Percentiles rank a stretch among this genome's conserved stretches.
Evolutionary conservation across 1,140 invertebrate genomes (phyloP).

Genomic region (Lasioglossum albipes): DNA sequence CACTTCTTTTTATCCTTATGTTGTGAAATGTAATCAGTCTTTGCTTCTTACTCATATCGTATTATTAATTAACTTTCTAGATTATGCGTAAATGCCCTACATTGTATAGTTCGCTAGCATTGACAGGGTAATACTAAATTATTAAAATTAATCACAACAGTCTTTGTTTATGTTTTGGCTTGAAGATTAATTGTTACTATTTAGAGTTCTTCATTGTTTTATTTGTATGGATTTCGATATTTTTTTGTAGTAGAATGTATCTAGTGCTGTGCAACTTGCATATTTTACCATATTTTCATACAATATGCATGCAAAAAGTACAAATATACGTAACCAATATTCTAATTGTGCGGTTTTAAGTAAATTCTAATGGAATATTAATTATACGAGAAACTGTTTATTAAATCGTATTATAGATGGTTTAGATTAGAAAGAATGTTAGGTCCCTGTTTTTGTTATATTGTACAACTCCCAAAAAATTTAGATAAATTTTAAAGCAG

Average conservation of each 20-base stretch:
- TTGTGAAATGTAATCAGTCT: constrained; percentile 25
- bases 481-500: neutral
- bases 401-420: neutral
- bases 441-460: neutral
- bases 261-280: neutral
- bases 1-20: constrained; percentile 1
- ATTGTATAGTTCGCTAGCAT: neutral
- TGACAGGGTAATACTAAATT: neutral
- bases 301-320: constrained; percentile 9
- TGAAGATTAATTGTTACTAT: constrained; percentile 17
- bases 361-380: neutral
- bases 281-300: constrained; percentile 1
- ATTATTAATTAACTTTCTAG: neutral
- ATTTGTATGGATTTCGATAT: neutral
- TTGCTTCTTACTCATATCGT: neutral
- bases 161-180: neutral
- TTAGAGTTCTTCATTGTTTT: constrained; percentile 13
- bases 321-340: neutral
- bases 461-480: neutral
- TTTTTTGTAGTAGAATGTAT: constrained; percentile 5
- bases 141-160: constrained; percentile 23
- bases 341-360: neutral
- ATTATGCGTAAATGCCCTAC: neutral
- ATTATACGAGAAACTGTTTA: neutral
- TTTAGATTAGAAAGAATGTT: neutral